Conservation (phyloP, 2,888 invertebrate genomes). For the Oscheius sp. region DNA sequence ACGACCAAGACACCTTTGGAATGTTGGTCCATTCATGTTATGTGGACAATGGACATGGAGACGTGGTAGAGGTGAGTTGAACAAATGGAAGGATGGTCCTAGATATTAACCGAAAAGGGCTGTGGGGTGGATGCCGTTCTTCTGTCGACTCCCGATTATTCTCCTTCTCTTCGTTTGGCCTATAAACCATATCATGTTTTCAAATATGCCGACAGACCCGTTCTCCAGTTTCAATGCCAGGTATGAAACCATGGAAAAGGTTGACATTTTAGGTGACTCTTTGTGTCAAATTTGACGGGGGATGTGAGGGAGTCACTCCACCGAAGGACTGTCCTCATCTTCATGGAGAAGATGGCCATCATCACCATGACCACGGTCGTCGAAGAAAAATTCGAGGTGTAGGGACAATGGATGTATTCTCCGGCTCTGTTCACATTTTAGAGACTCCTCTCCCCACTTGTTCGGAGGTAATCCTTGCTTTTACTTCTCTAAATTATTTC, state of each 20-base stretch:
- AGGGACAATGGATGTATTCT: slow-evolving; percentile 67
- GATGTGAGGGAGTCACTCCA: slow-evolving; percentile 67
- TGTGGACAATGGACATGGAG: slow-evolving; percentile 69
- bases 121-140: slow-evolving; percentile 67
- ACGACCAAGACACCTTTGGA: slow-evolving; percentile 68
- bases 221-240: slow-evolving; percentile 70
- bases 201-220: slow-evolving; percentile 69
- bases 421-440: slow-evolving; percentile 59
- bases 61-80: slow-evolving; percentile 62
- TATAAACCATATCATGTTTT: slow-evolving; percentile 69
- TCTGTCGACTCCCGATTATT: slow-evolving; percentile 68
- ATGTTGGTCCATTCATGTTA: slow-evolving; percentile 70
- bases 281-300: slow-evolving; percentile 69
- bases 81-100: neutral
- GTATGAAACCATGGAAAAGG: slow-evolving; percentile 28
- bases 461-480: neutral
- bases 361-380: slow-evolving; percentile 48
- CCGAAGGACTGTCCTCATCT: slow-evolving; percentile 63
- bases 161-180: slow-evolving; percentile 62
- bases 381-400: slow-evolving; percentile 34
- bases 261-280: slow-evolving; percentile 54
- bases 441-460: slow-evolving; percentile 34
- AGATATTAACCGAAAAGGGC: slow-evolving; percentile 37
- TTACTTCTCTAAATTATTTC: neutral
- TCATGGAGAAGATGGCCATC: slow-evolving; percentile 44